Base-by-base conservation (phyloP, 2,113 vertebrate genomes). In the Oryzias melastigma region DNA sequence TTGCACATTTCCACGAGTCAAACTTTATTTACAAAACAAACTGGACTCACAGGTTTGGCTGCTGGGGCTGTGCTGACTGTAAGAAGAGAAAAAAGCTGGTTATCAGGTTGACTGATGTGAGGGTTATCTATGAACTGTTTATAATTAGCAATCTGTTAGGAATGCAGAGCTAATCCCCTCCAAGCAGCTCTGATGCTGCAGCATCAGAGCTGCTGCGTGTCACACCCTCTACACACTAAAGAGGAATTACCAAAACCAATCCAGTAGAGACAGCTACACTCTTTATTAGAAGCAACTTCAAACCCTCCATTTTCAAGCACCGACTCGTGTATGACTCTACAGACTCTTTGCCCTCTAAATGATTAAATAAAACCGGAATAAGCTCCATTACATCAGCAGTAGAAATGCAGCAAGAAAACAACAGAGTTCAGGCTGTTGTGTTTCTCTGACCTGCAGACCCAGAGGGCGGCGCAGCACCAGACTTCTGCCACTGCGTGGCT, bases 61-160 rank as follows among this genome's bases (percentile, higher is more conserved):
- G 93, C 92, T 6, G 97, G 96, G 24, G 97, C 97, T 73, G 97
- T 98, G 80, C 97, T 98, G 87, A 98, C 97, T 98, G 91, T 44
- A 78, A 90, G 67, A 73, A 17, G 25, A 41, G 49, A 52, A 42
- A 51, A 42, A 1, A 65, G 43, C 73, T 43, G 46, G 70, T 73
- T 53, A 56, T 14, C 24, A 61, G 56, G 42, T 48, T 57, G 49
- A 62, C 52, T 35, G 35, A 68, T 41, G 75, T 44, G 65, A 50
- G 55, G 29, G 47, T 49, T 13, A 64, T 75, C 67, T 27, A 40
- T 49, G 7, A 24, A 14, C 14, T 25, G 3, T 27, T 65, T 80
- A 60, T 69, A 75, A 82, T 86, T 78, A 79, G 67, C 19, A 77
- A 67, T 73, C 63, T 52, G 62, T 62, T 61, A 12, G 4, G 43